Percentiles rank a stretch among this genome's conserved stretches.
These are phyloP conservation scores for Incurvaria masculella DNA, from an alignment of 2,888 invertebrate species.

Conservation along the genomic window DNA sequence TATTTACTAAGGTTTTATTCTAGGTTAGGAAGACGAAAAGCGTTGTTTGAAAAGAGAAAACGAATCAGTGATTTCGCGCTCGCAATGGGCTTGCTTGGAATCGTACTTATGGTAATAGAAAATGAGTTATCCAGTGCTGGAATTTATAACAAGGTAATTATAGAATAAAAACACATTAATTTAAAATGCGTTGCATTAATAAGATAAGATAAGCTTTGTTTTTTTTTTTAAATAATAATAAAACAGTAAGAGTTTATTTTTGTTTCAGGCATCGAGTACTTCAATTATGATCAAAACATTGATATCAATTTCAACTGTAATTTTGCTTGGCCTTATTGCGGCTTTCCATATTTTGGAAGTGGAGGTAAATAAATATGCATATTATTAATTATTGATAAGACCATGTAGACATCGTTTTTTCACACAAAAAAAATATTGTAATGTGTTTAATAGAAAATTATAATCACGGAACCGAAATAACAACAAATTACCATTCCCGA, in stretches of 20 bases:
- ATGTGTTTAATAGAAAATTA: too few species aligned
- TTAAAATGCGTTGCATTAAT: too few species aligned
- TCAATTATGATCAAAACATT: conserved; percentile 98
- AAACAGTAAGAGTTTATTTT: too few species aligned
- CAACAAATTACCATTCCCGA: too few species aligned
- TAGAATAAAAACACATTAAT: too few species aligned
- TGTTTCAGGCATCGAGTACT: conserved; percentile 97
- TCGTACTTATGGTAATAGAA: conserved; percentile 98
- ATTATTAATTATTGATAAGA: too few species aligned
- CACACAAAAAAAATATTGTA: too few species aligned
- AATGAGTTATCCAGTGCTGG: conserved; percentile 98
- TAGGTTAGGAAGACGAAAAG: conserved; percentile 95
- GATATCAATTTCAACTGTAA: conserved; percentile 98
- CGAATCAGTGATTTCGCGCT: conserved; percentile 98
- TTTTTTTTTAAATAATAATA: too few species aligned
- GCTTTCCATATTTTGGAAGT: conserved; percentile 99
- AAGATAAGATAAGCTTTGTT: too few species aligned
- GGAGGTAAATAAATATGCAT: conserved; percentile 91
- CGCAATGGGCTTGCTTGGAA: conserved; percentile 99
- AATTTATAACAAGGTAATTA: conserved; percentile 88
- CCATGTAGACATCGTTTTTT: too few species aligned
- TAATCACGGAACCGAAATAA: too few species aligned
- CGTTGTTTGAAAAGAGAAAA: conserved; percentile 97
- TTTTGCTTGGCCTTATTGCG: conserved; percentile 97
- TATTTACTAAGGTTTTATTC: too few species aligned